phyloP scores from a whole-genome alignment of 1,140 invertebrate genomes.

The Mycetomoellerius zeteki region DNA sequence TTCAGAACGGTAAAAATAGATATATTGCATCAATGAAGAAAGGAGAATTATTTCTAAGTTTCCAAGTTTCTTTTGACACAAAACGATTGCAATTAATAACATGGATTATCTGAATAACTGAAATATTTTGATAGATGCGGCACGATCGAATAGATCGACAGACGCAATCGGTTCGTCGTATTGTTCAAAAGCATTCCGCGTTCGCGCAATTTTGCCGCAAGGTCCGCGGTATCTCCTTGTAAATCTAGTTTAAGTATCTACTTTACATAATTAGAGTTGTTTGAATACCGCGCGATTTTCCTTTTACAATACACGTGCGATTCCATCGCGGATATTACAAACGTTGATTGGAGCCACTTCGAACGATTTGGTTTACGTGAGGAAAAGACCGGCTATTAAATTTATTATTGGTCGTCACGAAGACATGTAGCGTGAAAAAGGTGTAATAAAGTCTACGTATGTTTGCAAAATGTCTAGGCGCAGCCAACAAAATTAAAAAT shows the following conservation, averaged over 20 bases:
- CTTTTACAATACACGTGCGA: constrained; percentile 54
- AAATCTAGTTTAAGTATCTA: constrained; percentile 74
- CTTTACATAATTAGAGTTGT: constrained; percentile 78
- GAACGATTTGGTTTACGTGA: constrained; percentile 57
- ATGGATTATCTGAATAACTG: not conserved
- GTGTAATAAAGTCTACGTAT: constrained; percentile 3
- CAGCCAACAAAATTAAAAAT: constrained; percentile 2
- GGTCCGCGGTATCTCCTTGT: constrained; percentile 71
- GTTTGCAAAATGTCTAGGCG: not conserved
- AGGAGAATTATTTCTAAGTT: not conserved
- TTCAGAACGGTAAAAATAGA: too few species aligned
- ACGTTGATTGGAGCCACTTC: constrained; percentile 46
- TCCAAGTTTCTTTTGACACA: not conserved
- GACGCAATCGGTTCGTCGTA: constrained; percentile 9
- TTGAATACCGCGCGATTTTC: constrained; percentile 70
- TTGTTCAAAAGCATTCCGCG: constrained; percentile 56
- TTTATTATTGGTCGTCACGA: constrained; percentile 42
- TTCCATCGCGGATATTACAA: constrained; percentile 40
- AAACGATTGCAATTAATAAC: not conserved
- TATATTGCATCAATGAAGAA: not conserved
- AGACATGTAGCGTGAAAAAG: constrained; percentile 9
- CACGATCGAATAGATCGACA: not conserved
- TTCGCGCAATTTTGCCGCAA: constrained; percentile 65
- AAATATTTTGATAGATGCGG: not conserved
- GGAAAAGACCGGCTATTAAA: constrained; percentile 38